Evolutionary conservation across 2,888 invertebrate species (phyloP), one percentile per base, ranked within the genome.

Genomic region (Branchellion lobata): DNA sequence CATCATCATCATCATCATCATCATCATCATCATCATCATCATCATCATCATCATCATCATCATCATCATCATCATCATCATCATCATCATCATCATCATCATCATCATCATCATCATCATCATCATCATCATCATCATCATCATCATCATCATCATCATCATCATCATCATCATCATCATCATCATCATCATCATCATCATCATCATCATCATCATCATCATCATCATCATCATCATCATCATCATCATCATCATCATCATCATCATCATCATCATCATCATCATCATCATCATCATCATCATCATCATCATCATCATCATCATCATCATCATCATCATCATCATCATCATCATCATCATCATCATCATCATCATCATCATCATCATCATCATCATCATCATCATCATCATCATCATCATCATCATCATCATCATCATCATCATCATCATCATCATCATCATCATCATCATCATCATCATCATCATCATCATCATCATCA

Each of bases 251-350:
- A 76, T 53, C 53, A 68, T 78, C 34, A 78, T 78, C 68, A 71
- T 78, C 68, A 68, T 78, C 68, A 78, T 68, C 68, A 78, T 78
- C 68, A 78, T 78, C 68, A 78, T 78, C 40, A 71, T 78, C 40
- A 76, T 78, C 68, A 78, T 78, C 68, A 78, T 68, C 68, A 78
- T 76, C 40, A 74, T 74, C 40, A 74, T 74, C 40, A 74, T 74
- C 40, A 74, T 74, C 40, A 74, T 74, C 40, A 74, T 74, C 40
- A 74, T 74, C 68, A 78, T 68, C 68, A 18, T 71, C 68, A 78
- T 71, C 78, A 68, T 68, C 78, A 78, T 78, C 78, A 33, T 78
- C 68, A 78, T 78, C 68, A 33, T 18, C 68, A 69, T n/a, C n/a
- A n/a, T n/a, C n/a, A n/a, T n/a, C n/a, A n/a, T n/a, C n/a, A 65